Percentiles rank a stretch among this genome's conserved stretches.
Conservation (phyloP, 2,888 invertebrate species). For the Leptinotarsa rubiginosa region DNA sequence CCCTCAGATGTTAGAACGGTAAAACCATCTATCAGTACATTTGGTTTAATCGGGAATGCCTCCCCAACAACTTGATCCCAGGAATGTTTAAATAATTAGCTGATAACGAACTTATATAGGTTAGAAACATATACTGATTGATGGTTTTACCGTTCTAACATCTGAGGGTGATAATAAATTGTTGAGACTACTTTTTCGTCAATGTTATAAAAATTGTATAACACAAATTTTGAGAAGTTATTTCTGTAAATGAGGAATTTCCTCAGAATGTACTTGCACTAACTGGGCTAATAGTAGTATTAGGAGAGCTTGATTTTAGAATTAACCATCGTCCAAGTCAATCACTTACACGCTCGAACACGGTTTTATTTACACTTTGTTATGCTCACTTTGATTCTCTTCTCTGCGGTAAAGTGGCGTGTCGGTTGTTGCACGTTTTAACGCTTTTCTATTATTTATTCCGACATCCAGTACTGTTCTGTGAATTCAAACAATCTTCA, state of each 20-base stretch:
- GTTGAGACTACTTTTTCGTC: too few species aligned
- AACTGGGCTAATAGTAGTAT: constrained; percentile 22
- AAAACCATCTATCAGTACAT: too few species aligned
- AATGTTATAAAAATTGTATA: too few species aligned
- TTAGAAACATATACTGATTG: too few species aligned
- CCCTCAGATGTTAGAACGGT: too few species aligned
- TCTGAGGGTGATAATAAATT: too few species aligned
- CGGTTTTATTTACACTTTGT: constrained; percentile 38
- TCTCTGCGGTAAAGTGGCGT: constrained; percentile 30
- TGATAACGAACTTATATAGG: too few species aligned
- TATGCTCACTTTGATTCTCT: constrained; percentile 34
- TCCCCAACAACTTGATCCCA: too few species aligned
- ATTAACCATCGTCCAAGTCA: constrained; percentile 35
- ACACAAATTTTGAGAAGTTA: too few species aligned
- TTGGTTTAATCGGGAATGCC: too few species aligned
- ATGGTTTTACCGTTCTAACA: too few species aligned
- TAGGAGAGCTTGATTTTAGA: constrained; percentile 32
- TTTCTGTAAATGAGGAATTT: background rate
- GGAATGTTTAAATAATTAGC: too few species aligned
- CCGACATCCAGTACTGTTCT: constrained; percentile 15
- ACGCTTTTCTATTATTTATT: constrained; percentile 28
- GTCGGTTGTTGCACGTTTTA: constrained; percentile 26
- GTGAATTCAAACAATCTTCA: constrained; percentile 20
- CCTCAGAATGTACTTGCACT: background rate
- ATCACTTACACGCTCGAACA: constrained; percentile 32